Base-by-base conservation (phyloP, 1,140 invertebrate species). In the Ips nitidus region DNA sequence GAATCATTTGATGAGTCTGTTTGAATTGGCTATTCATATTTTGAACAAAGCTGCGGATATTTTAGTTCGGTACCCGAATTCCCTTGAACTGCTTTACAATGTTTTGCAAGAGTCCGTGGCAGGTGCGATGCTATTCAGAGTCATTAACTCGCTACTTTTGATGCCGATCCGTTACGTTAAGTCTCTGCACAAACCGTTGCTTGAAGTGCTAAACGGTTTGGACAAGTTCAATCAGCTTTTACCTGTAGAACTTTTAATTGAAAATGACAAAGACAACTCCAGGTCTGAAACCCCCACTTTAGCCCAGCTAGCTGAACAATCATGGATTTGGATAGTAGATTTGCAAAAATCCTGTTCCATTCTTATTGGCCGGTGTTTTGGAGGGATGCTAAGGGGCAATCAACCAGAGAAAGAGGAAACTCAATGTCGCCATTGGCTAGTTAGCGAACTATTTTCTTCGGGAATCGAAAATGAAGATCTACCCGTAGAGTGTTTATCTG, bases 301-400 rank as follows among this genome's bases (percentile, higher is more conserved):
- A 40, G 72, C 75, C 7, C 80, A 83, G 59, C 68, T 82, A n/a
- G 76, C 79, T 1, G 78, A 81, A 59, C 76, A 80, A 70, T 82
- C 80, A 4, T 88, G 87, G 86, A 75, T 84, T 2, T 89, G 88
- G 88, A 77, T 88, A 67, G 75, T 89, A 22, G 88, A 89, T 78
- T 75, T 88, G 71, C 86, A 89, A 75, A 77, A 86, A 72, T 82
- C 85, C 0, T 87, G 85, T 76, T 82, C 85, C 41, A 77, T 88
- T 42, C 77, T 90, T 66, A 83, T 89, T 62, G 88, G 88, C 8
- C 81, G 85, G 45, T 86, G 85, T 75, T 80, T 90, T 41, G 85
- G 86, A 2, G 84, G 83, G 8, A 85, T 86, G 81, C 74, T 89
- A 42, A 78, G 84, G 39, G 86, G 87, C 2, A 72, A 81, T 3